Percentiles rank a stretch among this genome's conserved stretches.
Evolutionary conservation across 1,140 invertebrate genomes (phyloP).

Genomic region (Bombus sylvicola): DNA sequence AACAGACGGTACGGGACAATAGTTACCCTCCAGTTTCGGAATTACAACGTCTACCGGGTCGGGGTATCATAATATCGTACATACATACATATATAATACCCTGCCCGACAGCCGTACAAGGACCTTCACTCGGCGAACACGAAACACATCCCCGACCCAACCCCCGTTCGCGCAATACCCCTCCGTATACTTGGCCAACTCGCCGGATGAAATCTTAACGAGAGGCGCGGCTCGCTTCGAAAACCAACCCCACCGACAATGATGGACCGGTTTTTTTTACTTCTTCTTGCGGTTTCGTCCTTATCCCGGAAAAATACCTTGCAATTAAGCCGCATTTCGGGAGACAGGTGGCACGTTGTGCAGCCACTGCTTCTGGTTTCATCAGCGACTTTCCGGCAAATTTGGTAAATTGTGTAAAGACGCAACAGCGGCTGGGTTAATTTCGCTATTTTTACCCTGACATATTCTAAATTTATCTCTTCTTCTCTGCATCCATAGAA

Average conservation of each 20-base stretch:
- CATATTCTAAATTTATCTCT: too few relatives aligned
- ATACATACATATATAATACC: constrained; percentile 68
- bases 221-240: constrained; percentile 32
- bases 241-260: constrained; percentile 17
- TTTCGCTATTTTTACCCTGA: too few relatives aligned
- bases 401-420: background rate
- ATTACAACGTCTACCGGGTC: constrained; percentile 63
- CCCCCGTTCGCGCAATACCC: constrained; percentile 2
- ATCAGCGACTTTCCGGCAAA: background rate
- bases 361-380: background rate
- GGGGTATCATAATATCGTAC: constrained; percentile 65
- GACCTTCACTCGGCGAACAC: constrained; percentile 66
- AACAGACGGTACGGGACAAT: constrained; percentile 58
- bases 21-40: constrained; percentile 61
- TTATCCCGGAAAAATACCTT: background rate
- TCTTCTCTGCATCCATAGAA: too few relatives aligned
- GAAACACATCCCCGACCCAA: constrained; percentile 46
- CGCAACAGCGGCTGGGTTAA: too few relatives aligned
- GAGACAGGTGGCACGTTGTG: background rate
- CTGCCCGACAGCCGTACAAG: constrained; percentile 65
- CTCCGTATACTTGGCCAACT: constrained; percentile 41
- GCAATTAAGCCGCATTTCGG: constrained; percentile 21
- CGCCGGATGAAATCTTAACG: constrained; percentile 59
- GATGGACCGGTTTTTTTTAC: background rate
- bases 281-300: background rate